Evolutionary conservation across 2,797 vertebrate species (phyloP), one percentile per base, ranked within the genome.

Genomic region (Emydoidea blandingii): DNA sequence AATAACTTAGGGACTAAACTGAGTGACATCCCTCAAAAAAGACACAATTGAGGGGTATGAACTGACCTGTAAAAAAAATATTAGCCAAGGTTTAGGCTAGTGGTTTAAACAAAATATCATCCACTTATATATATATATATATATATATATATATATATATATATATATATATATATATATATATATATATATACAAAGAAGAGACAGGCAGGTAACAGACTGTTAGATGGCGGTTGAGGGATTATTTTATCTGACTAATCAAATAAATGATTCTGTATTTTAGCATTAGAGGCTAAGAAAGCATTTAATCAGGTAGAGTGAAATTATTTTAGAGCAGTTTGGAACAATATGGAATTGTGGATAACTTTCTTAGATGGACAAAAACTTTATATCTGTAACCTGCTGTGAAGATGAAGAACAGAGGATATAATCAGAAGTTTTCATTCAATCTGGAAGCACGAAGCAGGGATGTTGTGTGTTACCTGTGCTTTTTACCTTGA

Each of bases 131-230:
- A 79, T 88, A 5, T 49, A 79, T 88, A 5, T 49, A 79, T 88
- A 5, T 49, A 79, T 88, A 5, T 49, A 79, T 88, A 5, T 49
- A 79, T 88, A 5, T 49, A 79, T 88, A 5, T 49, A 79, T 88
- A 5, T 59, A 7, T 0, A 0, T 59, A 7, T 0, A 0, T 59
- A 7, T 0, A 0, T 59, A 7, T 0, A 0, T 59, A 7, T 0
- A 0, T 59, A 7, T 0, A 0, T n/a, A n/a, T 49, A 79, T 49
- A 79, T 88, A 5, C 9, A 16, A 6, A 85, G 59, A 74, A 85
- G 74, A 84, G 14, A 74, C 12, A 41, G 57, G 25, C 44, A 80
- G 8, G 23, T 80, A 88, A 11, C 6, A 72, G 0, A 49, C 27
- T 68, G 34, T 37, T 19, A 37, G 65, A 37, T 62, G 65, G 16